A percentile compares a stretch with the other conserved stretches of the same genome.
These are phyloP conservation scores for Mixornis gularis DNA, from an alignment of 2,113 vertebrate genomes.

Conservation along the genomic window DNA sequence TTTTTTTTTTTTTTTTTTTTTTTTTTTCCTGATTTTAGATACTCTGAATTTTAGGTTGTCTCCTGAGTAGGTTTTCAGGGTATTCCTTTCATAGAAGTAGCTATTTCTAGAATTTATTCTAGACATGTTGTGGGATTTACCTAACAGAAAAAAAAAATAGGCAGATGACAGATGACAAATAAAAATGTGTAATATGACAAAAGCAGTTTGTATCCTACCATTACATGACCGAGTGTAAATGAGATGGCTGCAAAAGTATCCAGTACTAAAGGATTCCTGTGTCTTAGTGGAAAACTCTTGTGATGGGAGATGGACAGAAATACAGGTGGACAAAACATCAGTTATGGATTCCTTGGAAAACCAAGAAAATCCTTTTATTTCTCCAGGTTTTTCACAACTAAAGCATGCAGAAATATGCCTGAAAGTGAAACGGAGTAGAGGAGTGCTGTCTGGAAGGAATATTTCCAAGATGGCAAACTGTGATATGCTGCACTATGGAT, in stretches of 20 bases:
- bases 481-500: neutral
- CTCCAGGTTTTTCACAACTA: neutral
- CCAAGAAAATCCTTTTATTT: neutral
- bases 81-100: neutral
- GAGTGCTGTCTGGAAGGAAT: neutral
- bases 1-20: neutral
- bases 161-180: neutral
- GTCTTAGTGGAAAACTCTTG: neutral
- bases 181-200: neutral
- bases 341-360: neutral
- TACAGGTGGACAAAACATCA: neutral
- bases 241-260: neutral
- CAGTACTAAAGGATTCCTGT: neutral
- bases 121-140: neutral
- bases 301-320: neutral
- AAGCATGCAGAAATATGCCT: neutral
- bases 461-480: neutral
- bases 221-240: neutral
- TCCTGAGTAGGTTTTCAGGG: neutral
- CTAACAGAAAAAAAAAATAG: neutral
- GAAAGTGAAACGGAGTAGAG: fast-evolving
- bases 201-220: neutral
- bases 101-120: neutral
- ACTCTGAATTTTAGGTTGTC: neutral
- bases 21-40: neutral